A percentile compares a stretch with the other conserved stretches of the same genome.
Conservation (phyloP, 2,888 invertebrate genomes). For the Unio pictorum region DNA sequence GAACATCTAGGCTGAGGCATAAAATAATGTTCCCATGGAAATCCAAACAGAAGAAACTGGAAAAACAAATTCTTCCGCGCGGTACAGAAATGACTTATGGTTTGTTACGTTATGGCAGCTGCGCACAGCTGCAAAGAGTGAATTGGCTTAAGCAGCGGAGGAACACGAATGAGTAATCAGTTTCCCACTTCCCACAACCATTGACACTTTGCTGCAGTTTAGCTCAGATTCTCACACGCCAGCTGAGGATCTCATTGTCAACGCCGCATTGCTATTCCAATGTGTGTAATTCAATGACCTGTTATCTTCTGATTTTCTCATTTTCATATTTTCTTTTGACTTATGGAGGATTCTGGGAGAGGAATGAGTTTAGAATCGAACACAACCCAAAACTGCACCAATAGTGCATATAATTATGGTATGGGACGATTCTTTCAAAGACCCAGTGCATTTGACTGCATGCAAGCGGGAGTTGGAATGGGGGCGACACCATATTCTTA, state of each 20-base stretch:
- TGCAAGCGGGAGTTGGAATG: slow-evolving; percentile 49
- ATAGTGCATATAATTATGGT: slow-evolving; percentile 35
- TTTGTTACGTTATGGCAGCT: slow-evolving; percentile 29
- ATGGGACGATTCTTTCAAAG: slow-evolving; percentile 55
- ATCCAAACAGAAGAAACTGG: slow-evolving; percentile 23
- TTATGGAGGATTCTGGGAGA: slow-evolving; percentile 35
- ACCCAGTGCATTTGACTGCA: slow-evolving; percentile 54
- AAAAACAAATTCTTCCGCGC: slow-evolving; percentile 18
- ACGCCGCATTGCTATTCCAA: too few species aligned
- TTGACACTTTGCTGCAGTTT: slow-evolving; percentile 30
- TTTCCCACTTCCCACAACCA: slow-evolving; percentile 25
- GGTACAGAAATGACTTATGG: slow-evolving; percentile 19
- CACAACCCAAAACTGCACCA: slow-evolving; percentile 24
- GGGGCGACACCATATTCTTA: slow-evolving; percentile 40
- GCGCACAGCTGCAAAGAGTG: slow-evolving; percentile 30
- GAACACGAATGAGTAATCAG: slow-evolving; percentile 28
- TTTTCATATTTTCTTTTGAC: slow-evolving; percentile 25
- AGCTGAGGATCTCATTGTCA: too few species aligned
- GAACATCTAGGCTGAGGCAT: too few species aligned
- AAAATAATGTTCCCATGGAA: slow-evolving; percentile 18
- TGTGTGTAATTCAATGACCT: slow-evolving; percentile 1
- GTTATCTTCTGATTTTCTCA: slow-evolving; percentile 36
- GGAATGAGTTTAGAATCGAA: slow-evolving; percentile 33
- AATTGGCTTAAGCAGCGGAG: slow-evolving; percentile 29
- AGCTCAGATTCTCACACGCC: slow-evolving; percentile 17